phyloP scores from a whole-genome alignment of 2,888 invertebrate genomes.

The Polydrusus pterygomalis region DNA sequence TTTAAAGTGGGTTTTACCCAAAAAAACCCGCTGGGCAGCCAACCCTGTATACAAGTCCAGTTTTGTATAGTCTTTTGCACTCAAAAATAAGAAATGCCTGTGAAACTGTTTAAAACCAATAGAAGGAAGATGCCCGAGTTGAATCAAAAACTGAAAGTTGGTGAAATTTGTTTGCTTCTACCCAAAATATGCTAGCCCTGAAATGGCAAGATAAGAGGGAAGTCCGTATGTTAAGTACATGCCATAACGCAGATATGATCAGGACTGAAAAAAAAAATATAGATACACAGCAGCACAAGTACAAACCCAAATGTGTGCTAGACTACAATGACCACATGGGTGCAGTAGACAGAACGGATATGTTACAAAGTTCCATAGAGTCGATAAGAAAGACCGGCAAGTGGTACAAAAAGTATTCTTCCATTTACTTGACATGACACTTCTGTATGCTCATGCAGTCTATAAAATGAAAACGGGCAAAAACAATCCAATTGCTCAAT shows the following conservation, averaged over 20 bases:
- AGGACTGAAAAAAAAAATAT: background rate
- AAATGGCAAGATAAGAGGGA: constrained; percentile 64
- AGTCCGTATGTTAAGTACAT: background rate
- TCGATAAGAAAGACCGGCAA: constrained; percentile 56
- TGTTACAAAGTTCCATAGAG: constrained; percentile 57
- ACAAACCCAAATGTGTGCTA: background rate
- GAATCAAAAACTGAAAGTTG: constrained; percentile 15
- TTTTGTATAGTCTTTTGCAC: too few relatives aligned
- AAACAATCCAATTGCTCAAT: constrained; percentile 37
- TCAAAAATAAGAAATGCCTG: too few relatives aligned
- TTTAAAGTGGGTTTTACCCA: too few relatives aligned
- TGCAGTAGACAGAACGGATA: constrained; percentile 60
- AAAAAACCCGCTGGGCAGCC: too few relatives aligned
- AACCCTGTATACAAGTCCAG: too few relatives aligned
- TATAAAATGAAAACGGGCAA: constrained; percentile 50
- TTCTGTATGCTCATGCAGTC: constrained; percentile 57
- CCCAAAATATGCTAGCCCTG: constrained; percentile 55
- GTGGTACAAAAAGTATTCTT: constrained; percentile 62
- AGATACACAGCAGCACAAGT: background rate
- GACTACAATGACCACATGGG: background rate
- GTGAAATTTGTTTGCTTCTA: background rate
- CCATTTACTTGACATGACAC: constrained; percentile 58
- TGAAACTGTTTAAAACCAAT: too few relatives aligned
- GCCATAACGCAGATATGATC: background rate
- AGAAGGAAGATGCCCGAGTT: constrained; percentile 43